Evolutionary conservation across 2,797 vertebrate genomes (phyloP), one percentile per base, ranked within the genome.

Genomic region (Aeoliscus strigatus): DNA sequence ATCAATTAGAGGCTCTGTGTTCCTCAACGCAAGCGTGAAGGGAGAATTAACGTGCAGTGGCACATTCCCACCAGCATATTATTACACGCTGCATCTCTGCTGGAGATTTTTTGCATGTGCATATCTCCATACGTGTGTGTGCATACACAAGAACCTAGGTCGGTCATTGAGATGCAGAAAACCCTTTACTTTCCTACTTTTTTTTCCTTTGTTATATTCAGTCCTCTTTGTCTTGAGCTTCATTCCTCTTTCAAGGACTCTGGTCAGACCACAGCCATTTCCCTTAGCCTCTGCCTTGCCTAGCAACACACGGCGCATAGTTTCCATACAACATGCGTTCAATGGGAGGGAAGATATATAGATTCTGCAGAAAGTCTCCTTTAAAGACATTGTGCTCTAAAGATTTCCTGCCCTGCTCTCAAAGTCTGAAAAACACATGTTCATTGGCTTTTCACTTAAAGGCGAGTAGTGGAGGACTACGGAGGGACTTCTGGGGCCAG

Each of bases 1-100:
- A 88, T 91, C 91, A 91, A 90, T 93, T 92, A 91, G 88, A 87
- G 86, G 74, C 83, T 85, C 90, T 90, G 90, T 91, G 90, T 90
- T 91, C 90, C 87, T 91, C 89, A 90, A 89, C 73, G 87, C 88
- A 91, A 91, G 90, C 91, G 89, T 91, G 91, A 90, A 86, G 83
- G 81, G 85, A 89, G 89, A 85, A 90, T 91, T 91, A 92, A 91
- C 90, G 81, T 91, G 90, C 88, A 85, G 78, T 89, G 88, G 87
- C 91, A 90, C 89, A 86, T 92, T 92, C 90, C 89, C 90, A 91
- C 90, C 90, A 90, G 88, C 84, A 26, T 74, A 80, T 78, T 75
- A 82, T 79, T 80, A 82, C 77, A 79, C 76, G 73, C 64, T 49
- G 60, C 60, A 74, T 77, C 75, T 84, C 82, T 77, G 77, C 72